Conservation (phyloP, 2,113 vertebrate species). For the Phyllopteryx taeniolatus region DNA sequence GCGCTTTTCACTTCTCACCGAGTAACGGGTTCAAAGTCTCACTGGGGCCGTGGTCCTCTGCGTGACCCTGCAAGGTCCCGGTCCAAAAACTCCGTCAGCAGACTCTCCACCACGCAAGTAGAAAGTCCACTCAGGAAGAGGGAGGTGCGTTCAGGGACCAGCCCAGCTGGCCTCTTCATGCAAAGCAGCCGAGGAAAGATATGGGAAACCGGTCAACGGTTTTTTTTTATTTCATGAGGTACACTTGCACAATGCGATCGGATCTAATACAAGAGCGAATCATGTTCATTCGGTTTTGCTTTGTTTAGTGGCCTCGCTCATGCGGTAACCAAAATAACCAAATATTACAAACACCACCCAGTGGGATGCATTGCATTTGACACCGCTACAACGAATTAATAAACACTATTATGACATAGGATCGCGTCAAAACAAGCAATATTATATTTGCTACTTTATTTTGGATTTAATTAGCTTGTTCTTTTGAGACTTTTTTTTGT, state of each 20-base stretch:
- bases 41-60: background rate
- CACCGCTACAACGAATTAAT: background rate
- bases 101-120: slow-evolving; percentile 26
- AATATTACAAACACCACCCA: background rate
- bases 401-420: background rate
- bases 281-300: background rate
- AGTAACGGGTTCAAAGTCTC: background rate
- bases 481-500: background rate
- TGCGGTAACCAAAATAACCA: background rate
- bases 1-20: background rate
- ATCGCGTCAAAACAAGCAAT: background rate
- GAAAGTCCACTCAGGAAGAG: slow-evolving; percentile 54
- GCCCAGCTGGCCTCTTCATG: slow-evolving; percentile 46
- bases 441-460: background rate
- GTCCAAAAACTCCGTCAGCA: slow-evolving; percentile 8
- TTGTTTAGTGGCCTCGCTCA: background rate
- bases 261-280: background rate
- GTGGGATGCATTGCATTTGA: background rate
- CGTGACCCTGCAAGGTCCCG: background rate
- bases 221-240: background rate
- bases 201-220: background rate
- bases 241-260: background rate
- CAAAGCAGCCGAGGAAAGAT: slow-evolving; percentile 9
- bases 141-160: slow-evolving; percentile 62
- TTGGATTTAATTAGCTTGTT: background rate